A percentile compares a stretch with the other conserved stretches of the same genome.
phyloP scores from a whole-genome alignment of 2,797 vertebrate genomes.

The Xerus rutilus region DNA sequence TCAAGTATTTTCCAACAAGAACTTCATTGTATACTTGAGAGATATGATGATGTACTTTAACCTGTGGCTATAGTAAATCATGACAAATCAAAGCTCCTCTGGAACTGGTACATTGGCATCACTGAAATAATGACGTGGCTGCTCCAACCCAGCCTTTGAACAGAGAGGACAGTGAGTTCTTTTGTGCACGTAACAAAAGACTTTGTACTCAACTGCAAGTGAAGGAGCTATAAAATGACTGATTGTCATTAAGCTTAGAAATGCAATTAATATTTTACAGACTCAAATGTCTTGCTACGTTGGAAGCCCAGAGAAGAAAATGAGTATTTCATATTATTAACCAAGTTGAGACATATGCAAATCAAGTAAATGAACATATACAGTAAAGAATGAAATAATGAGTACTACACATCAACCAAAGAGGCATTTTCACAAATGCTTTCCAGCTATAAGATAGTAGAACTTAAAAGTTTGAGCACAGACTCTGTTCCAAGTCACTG shows the following conservation, averaged over 20 bases:
- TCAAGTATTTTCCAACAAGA: neutral
- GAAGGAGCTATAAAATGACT: conserved; percentile 73
- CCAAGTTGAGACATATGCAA: conserved; percentile 8
- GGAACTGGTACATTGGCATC: neutral
- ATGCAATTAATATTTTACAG: conserved; percentile 73
- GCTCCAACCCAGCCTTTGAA: conserved; percentile 86
- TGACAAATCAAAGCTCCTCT: conserved; percentile 46
- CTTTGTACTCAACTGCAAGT: conserved; percentile 85
- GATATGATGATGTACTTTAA: conserved; percentile 81
- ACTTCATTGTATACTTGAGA: conserved; percentile 54
- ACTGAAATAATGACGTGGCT: conserved; percentile 85
- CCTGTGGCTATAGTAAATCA: conserved; percentile 72
- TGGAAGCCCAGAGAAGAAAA: conserved; percentile 57
- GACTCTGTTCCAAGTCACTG: neutral
- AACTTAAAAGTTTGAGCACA: neutral
- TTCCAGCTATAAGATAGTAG: neutral
- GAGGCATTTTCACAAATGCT: neutral
- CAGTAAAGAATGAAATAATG: neutral
- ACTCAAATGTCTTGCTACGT: neutral
- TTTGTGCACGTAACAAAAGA: conserved; percentile 76
- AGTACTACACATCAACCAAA: neutral
- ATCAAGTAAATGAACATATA: neutral
- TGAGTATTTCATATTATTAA: conserved; percentile 4
- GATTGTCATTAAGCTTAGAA: conserved; percentile 74
- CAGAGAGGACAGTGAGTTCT: conserved; percentile 66